These are phyloP conservation scores for Ptilodon capucinus DNA, from an alignment of 2,888 invertebrate genomes.

Conservation along the genomic window DNA sequence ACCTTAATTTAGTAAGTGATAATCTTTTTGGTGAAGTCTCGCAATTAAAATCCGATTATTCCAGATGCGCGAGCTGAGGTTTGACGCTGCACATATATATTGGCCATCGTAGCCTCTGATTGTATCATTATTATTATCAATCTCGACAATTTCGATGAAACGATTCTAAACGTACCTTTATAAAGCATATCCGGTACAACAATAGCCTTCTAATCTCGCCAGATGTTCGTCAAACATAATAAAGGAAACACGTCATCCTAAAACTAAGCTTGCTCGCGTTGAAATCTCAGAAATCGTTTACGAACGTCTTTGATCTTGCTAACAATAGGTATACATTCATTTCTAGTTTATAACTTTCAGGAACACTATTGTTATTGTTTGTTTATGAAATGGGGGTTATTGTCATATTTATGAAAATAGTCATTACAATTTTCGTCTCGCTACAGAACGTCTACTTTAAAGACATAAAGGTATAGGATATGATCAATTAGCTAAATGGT, in stretches of 20 bases:
- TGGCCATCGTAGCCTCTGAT: no score
- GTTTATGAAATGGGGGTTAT: not conserved
- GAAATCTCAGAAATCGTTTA: not conserved
- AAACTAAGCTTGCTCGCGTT: not conserved
- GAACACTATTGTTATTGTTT: not conserved
- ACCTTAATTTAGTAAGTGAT: no score
- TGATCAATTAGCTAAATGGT: no score
- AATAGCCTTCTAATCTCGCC: not conserved
- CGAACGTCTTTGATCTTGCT: not conserved
- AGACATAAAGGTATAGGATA: no score
- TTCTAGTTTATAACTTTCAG: not conserved
- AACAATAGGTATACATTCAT: not conserved
- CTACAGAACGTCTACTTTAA: no score
- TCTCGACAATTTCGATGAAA: no score
- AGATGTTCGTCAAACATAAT: not conserved
- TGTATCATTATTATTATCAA: no score
- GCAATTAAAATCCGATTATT: no score
- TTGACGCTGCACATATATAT: no score
- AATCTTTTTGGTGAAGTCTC: no score
- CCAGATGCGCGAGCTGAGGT: no score
- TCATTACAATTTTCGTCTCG: not conserved
- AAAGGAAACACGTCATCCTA: not conserved
- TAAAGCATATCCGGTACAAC: not conserved
- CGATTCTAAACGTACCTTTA: no score
- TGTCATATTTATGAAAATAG: not conserved